These are phyloP conservation scores for Cistogaster globosa DNA, from an alignment of 2,888 invertebrate species.

Conservation along the genomic window DNA sequence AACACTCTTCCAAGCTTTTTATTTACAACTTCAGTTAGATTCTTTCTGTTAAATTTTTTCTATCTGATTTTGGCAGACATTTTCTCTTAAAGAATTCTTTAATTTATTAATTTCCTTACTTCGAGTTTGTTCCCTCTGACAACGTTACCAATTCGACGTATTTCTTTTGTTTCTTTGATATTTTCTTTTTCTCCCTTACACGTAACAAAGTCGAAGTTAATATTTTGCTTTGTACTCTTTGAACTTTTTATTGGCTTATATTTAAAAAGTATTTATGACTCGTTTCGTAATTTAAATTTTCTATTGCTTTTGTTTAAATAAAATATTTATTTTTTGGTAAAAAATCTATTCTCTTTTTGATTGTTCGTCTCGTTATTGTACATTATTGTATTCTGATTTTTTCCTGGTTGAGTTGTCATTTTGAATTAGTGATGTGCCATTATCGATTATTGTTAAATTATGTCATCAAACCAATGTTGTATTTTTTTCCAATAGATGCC, in stretches of 20 bases:
- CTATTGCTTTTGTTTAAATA: conserved; percentile 37
- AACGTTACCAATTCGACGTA: neutral
- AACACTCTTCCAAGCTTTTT: neutral
- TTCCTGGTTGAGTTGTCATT: conserved; percentile 53
- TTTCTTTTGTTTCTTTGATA: conserved; percentile 31
- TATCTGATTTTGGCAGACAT: conserved; percentile 2
- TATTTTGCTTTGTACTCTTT: conserved; percentile 2
- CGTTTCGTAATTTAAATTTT: conserved; percentile 1
- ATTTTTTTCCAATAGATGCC: neutral
- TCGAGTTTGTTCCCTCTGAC: conserved; percentile 11
- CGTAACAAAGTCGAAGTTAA: conserved; percentile 52
- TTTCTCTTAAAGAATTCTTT: conserved; percentile 20
- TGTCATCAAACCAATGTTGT: conserved; percentile 10
- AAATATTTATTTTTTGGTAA: conserved; percentile 42
- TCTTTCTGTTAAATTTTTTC: conserved; percentile 16
- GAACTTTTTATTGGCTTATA: conserved; percentile 7
- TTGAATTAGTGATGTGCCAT: conserved; percentile 31
- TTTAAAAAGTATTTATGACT: conserved; percentile 1
- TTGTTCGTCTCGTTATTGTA: conserved; percentile 66
- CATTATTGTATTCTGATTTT: conserved; percentile 58
- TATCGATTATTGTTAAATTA: neutral
- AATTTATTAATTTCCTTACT: conserved; percentile 35
- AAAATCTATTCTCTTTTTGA: conserved; percentile 66
- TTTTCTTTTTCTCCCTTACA: conserved; percentile 56
- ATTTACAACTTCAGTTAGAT: neutral